Conservation (phyloP, 2,797 vertebrate genomes). For the Sebastes glaucus region DNA sequence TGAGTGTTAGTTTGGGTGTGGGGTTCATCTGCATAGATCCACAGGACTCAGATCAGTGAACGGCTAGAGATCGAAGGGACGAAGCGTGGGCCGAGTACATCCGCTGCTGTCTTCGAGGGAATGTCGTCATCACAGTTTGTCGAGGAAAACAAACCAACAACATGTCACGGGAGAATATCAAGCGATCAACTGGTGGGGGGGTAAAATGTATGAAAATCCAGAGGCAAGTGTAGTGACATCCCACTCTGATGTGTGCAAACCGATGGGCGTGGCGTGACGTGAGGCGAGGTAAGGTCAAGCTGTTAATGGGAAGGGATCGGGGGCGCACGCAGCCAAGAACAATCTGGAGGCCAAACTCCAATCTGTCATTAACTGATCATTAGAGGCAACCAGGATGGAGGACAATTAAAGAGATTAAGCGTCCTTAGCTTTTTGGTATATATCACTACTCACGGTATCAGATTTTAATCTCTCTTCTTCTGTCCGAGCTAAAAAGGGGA, state of each 20-base stretch:
- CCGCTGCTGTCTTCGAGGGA: conserved; percentile 60
- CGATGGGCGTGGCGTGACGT: neutral
- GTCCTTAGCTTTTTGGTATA: conserved; percentile 1
- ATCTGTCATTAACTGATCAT: conserved; percentile 11
- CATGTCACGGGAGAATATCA: conserved; percentile 8
- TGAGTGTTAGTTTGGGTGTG: conserved; percentile 32
- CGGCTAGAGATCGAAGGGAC: conserved; percentile 49
- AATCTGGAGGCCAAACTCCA: conserved; percentile 14
- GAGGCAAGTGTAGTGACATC: conserved; percentile 6
- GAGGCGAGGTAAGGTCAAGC: conserved; percentile 21
- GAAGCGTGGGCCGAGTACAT: conserved; percentile 48
- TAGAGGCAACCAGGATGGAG: neutral
- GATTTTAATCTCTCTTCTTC: neutral
- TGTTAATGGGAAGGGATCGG: neutral
- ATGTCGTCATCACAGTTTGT: conserved; percentile 28
- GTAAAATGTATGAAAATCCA: conserved; percentile 14
- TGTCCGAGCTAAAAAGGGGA: neutral
- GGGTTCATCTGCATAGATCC: conserved; percentile 85
- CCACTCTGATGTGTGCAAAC: conserved; percentile 15
- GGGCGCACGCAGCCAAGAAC: neutral
- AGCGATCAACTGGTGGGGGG: neutral
- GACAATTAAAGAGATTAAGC: neutral
- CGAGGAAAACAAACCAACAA: conserved; percentile 9
- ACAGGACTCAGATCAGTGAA: conserved; percentile 77
- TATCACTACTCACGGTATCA: neutral